Percentiles rank a stretch among this genome's conserved stretches.
Evolutionary conservation across 2,113 vertebrate species (phyloP).

Genomic region (Siniperca chuatsi): DNA sequence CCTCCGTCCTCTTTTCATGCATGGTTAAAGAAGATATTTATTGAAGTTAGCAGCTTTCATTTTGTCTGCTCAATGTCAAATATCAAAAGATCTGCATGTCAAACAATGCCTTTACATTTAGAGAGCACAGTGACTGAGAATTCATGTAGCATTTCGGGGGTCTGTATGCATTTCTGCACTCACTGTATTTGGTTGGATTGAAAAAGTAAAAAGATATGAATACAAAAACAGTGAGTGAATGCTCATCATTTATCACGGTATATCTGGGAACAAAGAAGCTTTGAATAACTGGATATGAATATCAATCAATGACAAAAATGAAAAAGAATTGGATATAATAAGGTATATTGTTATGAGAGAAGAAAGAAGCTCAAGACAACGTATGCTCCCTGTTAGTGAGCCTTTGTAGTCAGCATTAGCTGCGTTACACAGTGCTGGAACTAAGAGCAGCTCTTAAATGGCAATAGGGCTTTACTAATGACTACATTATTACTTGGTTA

Average conservation of each 20-base stretch:
- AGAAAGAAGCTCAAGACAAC: slow-evolving; percentile 58
- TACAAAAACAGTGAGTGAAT: slow-evolving; percentile 15
- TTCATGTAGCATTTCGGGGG: background rate
- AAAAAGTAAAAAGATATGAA: slow-evolving; percentile 6
- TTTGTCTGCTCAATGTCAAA: slow-evolving; percentile 39
- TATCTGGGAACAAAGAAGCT: slow-evolving; percentile 29
- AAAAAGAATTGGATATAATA: slow-evolving; percentile 33
- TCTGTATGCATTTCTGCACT: slow-evolving; percentile 1
- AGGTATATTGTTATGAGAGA: slow-evolving; percentile 34
- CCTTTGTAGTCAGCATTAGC: slow-evolving; percentile 63
- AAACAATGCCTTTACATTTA: slow-evolving; percentile 42
- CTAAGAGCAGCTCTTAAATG: slow-evolving; percentile 77
- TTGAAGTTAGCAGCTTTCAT: slow-evolving; percentile 58
- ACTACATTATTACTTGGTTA: slow-evolving; percentile 79
- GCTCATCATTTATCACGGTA: slow-evolving; percentile 45
- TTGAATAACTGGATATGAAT: slow-evolving; percentile 35
- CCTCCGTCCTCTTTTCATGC: slow-evolving; percentile 6
- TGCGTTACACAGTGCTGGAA: slow-evolving; percentile 62
- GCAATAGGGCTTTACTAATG: slow-evolving; percentile 81
- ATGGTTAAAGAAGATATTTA: slow-evolving; percentile 34
- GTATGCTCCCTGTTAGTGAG: slow-evolving; percentile 36
- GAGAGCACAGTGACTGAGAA: slow-evolving; percentile 10
- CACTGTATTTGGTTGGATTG: slow-evolving; percentile 4
- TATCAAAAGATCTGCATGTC: slow-evolving; percentile 51
- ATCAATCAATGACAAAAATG: slow-evolving; percentile 59